These are phyloP conservation scores for Ctenosaura bakeri DNA, from an alignment of 2,797 vertebrate species.

Conservation along the genomic window DNA sequence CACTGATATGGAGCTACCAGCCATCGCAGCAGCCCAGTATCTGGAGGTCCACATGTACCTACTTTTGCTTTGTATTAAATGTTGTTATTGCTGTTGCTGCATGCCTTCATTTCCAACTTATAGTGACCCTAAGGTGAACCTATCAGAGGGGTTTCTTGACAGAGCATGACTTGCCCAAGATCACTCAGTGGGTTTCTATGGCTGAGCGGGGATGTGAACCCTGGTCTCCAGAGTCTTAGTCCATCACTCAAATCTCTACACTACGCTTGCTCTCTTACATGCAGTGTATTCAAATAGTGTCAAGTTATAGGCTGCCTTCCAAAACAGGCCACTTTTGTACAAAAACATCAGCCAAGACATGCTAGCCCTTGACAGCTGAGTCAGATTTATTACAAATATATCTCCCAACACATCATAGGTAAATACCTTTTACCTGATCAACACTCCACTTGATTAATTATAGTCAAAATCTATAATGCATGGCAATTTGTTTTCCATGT, in stretches of 20 bases:
- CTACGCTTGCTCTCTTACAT: not conserved
- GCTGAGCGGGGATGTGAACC: no score
- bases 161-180: no score
- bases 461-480: conserved; percentile 16
- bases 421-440: conserved; percentile 11
- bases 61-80: conserved; percentile 34
- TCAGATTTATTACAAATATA: conserved; percentile 25
- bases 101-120: no score
- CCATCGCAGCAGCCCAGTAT: not conserved
- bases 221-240: no score
- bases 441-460: conserved; percentile 19
- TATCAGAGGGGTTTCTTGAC: no score
- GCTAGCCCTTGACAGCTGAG: not conserved
- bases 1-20: no score
- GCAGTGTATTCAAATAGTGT: conserved; percentile 11
- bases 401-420: conserved; percentile 5
- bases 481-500: conserved; percentile 12
- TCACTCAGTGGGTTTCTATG: no score
- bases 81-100: not conserved
- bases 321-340: conserved; percentile 8
- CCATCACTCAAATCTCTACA: no score
- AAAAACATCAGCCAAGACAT: not conserved
- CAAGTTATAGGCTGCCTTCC: not conserved
- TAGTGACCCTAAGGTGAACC: no score
- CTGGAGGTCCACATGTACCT: not conserved